Evolutionary conservation across 2,113 vertebrate genomes (phyloP).

Genomic region (Strix aluco): DNA sequence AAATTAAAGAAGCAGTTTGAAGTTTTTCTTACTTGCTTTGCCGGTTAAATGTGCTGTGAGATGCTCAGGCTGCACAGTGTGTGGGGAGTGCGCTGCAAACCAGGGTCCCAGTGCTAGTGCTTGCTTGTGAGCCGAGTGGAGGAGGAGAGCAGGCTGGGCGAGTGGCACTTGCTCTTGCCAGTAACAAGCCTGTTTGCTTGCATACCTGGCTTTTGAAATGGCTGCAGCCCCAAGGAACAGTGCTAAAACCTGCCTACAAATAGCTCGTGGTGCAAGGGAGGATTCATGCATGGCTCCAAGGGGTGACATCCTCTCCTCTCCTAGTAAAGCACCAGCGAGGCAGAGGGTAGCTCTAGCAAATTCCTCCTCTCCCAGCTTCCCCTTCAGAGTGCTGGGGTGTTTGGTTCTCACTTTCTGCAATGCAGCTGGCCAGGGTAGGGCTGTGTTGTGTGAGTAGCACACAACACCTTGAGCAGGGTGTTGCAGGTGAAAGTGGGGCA

Average conservation of each 20-base stretch:
- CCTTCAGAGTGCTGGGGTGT: not conserved
- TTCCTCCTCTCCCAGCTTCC: not conserved
- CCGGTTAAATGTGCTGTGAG: not conserved
- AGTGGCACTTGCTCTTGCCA: not conserved
- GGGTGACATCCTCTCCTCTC: not conserved
- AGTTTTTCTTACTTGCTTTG: not conserved
- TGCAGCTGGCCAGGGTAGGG: not conserved
- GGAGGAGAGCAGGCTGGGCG: slow-evolving; percentile 19
- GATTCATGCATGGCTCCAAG: not conserved
- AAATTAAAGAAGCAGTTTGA: not conserved
- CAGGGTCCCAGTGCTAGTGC: not conserved
- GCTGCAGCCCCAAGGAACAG: not conserved
- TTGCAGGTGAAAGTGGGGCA: not conserved
- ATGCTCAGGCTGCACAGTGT: not conserved
- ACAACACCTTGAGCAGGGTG: not conserved
- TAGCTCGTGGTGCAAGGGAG: not conserved
- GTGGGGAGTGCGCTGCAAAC: not conserved
- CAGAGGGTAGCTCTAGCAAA: not conserved
- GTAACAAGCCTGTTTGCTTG: not conserved
- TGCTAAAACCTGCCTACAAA: not conserved
- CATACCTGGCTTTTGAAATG: not conserved
- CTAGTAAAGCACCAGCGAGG: not conserved
- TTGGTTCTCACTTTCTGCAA: not conserved
- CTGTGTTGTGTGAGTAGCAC: not conserved
- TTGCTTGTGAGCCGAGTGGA: not conserved